Conservation (phyloP, 1,140 invertebrate species). For the Planococcus citri region DNA sequence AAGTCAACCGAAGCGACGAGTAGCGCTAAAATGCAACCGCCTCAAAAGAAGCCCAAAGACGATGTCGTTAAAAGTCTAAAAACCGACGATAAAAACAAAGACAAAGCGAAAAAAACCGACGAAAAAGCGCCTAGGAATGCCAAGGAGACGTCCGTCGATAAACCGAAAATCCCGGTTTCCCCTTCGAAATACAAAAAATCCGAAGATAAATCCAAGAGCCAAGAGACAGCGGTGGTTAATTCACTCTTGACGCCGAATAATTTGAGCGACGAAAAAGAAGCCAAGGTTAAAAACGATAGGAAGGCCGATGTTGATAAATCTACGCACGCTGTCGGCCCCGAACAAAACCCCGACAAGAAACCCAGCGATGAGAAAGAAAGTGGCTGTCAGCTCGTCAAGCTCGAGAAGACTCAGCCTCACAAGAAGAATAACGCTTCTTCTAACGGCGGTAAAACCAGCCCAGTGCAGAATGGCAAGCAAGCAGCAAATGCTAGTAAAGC, state of each 20-base stretch:
- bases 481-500: neutral
- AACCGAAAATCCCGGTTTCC: slow-evolving; percentile 28
- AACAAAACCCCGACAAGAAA: neutral
- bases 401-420: neutral
- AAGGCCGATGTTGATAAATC: neutral
- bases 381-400: slow-evolving; percentile 22
- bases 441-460: neutral
- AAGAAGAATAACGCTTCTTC: neutral
- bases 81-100: neutral
- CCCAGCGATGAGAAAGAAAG: slow-evolving; percentile 1
- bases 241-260: no score
- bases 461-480: neutral
- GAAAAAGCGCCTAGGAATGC: slow-evolving; percentile 17
- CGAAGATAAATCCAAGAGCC: neutral
- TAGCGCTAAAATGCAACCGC: neutral
- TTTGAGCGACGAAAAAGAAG: neutral
- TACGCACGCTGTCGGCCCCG: neutral
- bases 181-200: slow-evolving; percentile 14
- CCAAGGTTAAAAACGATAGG: neutral
- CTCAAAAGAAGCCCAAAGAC: neutral
- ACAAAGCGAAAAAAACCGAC: slow-evolving; percentile 21
- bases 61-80: neutral
- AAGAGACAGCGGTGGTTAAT: neutral
- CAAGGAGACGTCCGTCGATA: slow-evolving; percentile 27
- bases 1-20: neutral